phyloP scores from a whole-genome alignment of 2,888 invertebrate genomes.

The Ennomos erosarius region DNA sequence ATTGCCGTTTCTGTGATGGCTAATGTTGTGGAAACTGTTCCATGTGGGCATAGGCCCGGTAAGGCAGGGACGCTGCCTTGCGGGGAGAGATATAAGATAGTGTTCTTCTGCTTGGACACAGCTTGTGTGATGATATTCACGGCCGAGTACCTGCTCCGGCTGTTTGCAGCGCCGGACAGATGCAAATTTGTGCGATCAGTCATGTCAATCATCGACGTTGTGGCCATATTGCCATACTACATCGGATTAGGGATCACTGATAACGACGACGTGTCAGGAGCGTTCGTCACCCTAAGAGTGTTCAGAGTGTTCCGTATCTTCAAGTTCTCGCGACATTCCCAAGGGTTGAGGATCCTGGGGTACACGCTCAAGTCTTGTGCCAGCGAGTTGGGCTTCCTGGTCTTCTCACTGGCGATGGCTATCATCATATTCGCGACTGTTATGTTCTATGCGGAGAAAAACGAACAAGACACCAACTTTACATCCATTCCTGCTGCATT shows the following conservation, averaged over 20 bases:
- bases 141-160: conserved; percentile 96
- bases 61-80: conserved; percentile 96
- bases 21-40: conserved; percentile 99
- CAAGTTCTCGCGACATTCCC: conserved; percentile 99
- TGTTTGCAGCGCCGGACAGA: conserved; percentile 99
- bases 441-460: conserved; percentile 99
- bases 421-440: conserved; percentile 99
- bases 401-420: conserved; percentile 99
- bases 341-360: conserved; percentile 98
- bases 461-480: conserved; percentile 98
- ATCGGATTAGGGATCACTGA: conserved; percentile 98
- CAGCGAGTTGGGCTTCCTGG: conserved; percentile 99
- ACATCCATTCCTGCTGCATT: conserved; percentile 99
- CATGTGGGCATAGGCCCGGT: conserved; percentile 95
- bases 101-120: conserved; percentile 99
- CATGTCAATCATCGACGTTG: conserved; percentile 99
- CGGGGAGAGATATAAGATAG: conserved; percentile 98
- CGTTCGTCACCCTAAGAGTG: conserved; percentile 99
- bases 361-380: conserved; percentile 99
- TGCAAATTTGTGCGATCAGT: conserved; percentile 99
- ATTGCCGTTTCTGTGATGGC: conserved; percentile 99
- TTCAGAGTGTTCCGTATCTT: conserved; percentile 99
- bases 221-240: conserved; percentile 99
- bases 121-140: conserved; percentile 99
- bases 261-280: conserved; percentile 99